A percentile compares a stretch with the other conserved stretches of the same genome.
These are phyloP conservation scores for Ophion costatus DNA, from an alignment of 2,888 invertebrate genomes.

Conservation along the genomic window DNA sequence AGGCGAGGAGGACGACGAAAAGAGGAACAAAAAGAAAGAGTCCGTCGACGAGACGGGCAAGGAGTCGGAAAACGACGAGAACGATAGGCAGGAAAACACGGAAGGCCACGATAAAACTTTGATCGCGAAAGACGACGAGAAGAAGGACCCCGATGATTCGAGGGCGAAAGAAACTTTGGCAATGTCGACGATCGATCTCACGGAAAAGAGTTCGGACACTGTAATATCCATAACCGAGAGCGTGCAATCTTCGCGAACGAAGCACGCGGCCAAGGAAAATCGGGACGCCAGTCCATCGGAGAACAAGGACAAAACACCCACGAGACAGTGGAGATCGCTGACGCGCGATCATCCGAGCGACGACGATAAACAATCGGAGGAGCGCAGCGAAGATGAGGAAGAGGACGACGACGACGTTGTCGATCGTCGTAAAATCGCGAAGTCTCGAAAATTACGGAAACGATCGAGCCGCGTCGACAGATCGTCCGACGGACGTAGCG, in stretches of 20 bases:
- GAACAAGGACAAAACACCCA: slow-evolving; percentile 5
- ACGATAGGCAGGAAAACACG: slow-evolving; percentile 72
- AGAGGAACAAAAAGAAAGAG: slow-evolving; percentile 81
- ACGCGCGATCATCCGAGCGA: slow-evolving; percentile 34
- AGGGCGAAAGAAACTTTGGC: slow-evolving; percentile 71
- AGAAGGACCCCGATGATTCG: slow-evolving; percentile 82
- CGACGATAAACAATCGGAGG: slow-evolving; percentile 51
- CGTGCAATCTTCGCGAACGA: slow-evolving; percentile 62
- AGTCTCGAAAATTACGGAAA: slow-evolving; percentile 45
- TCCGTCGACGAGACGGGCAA: background rate
- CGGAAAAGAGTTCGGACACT: slow-evolving; percentile 69
- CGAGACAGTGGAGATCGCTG: slow-evolving; percentile 41
- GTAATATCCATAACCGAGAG: slow-evolving; percentile 64
- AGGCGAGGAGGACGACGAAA: slow-evolving; percentile 45
- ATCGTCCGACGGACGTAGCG: slow-evolving; percentile 47
- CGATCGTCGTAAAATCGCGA: slow-evolving; percentile 28
- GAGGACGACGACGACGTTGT: slow-evolving; percentile 36
- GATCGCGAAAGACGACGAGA: slow-evolving; percentile 84
- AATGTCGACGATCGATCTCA: slow-evolving; percentile 62
- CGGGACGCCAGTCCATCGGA: slow-evolving; percentile 14
- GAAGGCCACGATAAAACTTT: too few species aligned
- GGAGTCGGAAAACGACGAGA: slow-evolving; percentile 80
- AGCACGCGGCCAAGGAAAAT: slow-evolving; percentile 22
- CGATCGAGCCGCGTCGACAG: slow-evolving; percentile 37
- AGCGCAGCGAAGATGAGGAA: slow-evolving; percentile 40